phyloP scores from a whole-genome alignment of 1,140 invertebrate genomes.

The Frieseomelitta varia region DNA sequence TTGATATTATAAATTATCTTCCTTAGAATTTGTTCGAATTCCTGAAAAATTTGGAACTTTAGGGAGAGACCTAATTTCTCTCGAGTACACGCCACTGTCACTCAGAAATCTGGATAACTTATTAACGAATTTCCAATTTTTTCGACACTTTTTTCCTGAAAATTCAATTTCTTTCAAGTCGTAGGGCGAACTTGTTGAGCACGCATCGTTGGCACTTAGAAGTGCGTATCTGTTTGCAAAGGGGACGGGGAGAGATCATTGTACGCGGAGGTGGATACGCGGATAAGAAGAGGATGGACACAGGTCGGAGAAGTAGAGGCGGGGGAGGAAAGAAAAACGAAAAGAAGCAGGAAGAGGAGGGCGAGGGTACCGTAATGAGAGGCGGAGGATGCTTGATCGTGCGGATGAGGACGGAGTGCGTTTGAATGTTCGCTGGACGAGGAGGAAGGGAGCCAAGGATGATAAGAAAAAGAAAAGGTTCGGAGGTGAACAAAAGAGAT shows the following conservation, averaged over 20 bases:
- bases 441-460: conserved; percentile 3
- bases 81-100: too few relatives aligned
- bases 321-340: conserved; percentile 37
- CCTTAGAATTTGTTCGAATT: too few relatives aligned
- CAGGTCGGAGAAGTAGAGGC: neutral
- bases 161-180: neutral
- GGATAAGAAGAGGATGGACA: conserved; percentile 42
- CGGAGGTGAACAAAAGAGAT: conserved; percentile 26
- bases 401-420: neutral
- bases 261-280: conserved; percentile 36
- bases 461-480: conserved; percentile 29
- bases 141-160: conserved; percentile 19
- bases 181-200: neutral
- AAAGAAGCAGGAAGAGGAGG: conserved; percentile 2
- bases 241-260: conserved; percentile 24
- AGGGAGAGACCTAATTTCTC: too few relatives aligned
- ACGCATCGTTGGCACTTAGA: conserved; percentile 28
- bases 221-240: neutral
- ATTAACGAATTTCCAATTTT: neutral
- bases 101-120: too few relatives aligned
- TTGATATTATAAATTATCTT: too few relatives aligned
- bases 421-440: neutral
- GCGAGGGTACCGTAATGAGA: neutral
- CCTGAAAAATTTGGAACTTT: too few relatives aligned
- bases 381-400: neutral